Base-by-base conservation (phyloP, 92 coral and sea anemone species). In the Epizoanthus illoricatus region DNA sequence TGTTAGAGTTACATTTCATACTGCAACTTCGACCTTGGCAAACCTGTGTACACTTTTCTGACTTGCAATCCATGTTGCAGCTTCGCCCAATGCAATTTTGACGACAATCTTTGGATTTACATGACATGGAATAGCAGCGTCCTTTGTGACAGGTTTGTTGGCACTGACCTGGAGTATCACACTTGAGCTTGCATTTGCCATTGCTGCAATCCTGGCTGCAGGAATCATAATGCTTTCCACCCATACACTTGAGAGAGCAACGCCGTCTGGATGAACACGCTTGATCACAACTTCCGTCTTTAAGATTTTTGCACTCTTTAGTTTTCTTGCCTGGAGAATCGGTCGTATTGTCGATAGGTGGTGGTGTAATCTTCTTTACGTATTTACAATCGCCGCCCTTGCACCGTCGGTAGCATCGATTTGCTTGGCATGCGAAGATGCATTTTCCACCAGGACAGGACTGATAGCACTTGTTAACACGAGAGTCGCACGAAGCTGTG, bases 371-470 rank as follows among this genome's bases (percentile, higher is more conserved):
- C 80, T 54, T 85, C 87, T 20, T 67, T 19, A 79, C 69, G 80
- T 88, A 91, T 43, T 71, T 81, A 64, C 97, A 93, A 5, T 79
- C 52, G 33, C 94, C 94, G 3, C 92, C 97, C 65, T 79, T 87
- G 84, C 97, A 93, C n/a, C 92, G 81, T 12, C 94, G 94, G 67
- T 71, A 88, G 79, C 97, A 93, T 19, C 86, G 85, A 64, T 85
- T 78, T 28, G 94, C 94, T 24, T 88, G 86, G 80, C 97, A 93
- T 54, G 84, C 85, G 47, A 91, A 86, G 45, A 79, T 41, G 75
- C 97, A 93, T 19, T 86, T 88, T 28, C 97, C 97, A 1, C 97
- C 94, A 52, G 87, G 84, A 75, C 97, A 93, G 19, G 89, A 87
- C 70, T 93, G 97, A 69, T 84, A 90, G 57, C 97, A 93, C 69